Percentiles rank a stretch among this genome's conserved stretches.
These are phyloP conservation scores for Acrossocheilus wenchowensis DNA, from an alignment of 2,797 vertebrate species.

Conservation along the genomic window DNA sequence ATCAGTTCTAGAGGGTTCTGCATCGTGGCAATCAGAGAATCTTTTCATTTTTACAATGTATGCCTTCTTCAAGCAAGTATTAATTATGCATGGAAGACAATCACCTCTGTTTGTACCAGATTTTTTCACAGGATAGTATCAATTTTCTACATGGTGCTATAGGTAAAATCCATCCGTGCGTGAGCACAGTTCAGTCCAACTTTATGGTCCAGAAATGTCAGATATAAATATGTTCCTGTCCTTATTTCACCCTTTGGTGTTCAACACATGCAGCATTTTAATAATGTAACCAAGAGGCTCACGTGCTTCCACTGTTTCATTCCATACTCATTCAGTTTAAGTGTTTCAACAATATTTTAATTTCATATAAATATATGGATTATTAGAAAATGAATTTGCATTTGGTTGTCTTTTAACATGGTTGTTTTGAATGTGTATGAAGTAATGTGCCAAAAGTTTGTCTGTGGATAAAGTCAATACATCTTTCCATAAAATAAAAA, in stretches of 20 bases:
- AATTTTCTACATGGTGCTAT: conserved; percentile 21
- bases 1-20: background rate
- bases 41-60: background rate
- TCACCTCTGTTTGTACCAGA: conserved; percentile 19
- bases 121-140: conserved; percentile 5
- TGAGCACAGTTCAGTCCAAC: background rate
- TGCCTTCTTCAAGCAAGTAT: background rate
- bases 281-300: conserved; percentile 1
- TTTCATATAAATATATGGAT: conserved; percentile 5
- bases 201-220: background rate
- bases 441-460: conserved; percentile 23
- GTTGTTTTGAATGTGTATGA: background rate
- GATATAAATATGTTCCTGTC: background rate
- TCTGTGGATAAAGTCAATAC: conserved; percentile 17
- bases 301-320: background rate
- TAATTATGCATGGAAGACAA: conserved; percentile 21
- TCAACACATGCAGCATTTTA: conserved; percentile 9
- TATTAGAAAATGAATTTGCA: background rate
- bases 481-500: conserved; percentile 31
- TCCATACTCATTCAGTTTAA: background rate
- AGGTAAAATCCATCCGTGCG: conserved; percentile 17
- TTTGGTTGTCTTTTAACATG: background rate
- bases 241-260: conserved; percentile 7
- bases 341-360: background rate
- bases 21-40: background rate